A percentile compares a stretch with the other conserved stretches of the same genome.
phyloP scores from a whole-genome alignment of 2,113 vertebrate genomes.

The Calyptomena viridis region DNA sequence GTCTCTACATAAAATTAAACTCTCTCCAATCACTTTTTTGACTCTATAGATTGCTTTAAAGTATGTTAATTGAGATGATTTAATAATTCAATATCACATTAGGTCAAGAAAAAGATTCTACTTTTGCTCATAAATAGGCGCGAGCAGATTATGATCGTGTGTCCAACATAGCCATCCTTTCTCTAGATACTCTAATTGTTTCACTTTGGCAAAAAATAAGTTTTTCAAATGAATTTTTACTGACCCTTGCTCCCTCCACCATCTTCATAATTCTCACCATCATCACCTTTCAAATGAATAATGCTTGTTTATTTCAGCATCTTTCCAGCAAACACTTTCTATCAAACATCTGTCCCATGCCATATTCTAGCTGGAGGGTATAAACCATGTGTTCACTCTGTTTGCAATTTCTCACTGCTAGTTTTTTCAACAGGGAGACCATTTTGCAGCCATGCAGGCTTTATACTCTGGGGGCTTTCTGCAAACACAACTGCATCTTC shows the following conservation, averaged over 20 bases:
- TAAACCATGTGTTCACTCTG: background rate
- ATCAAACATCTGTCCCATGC: background rate
- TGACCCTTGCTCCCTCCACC: background rate
- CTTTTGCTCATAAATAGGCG: conserved; percentile 33
- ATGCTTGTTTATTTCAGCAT: conserved; percentile 6
- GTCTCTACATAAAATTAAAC: background rate
- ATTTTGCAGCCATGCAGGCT: background rate
- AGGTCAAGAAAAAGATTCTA: conserved; percentile 42
- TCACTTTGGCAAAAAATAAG: conserved; percentile 43
- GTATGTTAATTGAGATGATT: conserved; percentile 3
- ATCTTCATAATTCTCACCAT: conserved; percentile 3
- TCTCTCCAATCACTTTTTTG: background rate
- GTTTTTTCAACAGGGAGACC: background rate
- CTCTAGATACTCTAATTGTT: conserved; percentile 54
- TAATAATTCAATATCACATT: conserved; percentile 50
- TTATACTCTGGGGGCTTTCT: background rate
- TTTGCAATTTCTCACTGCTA: background rate
- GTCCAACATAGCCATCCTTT: background rate
- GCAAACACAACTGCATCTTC: background rate
- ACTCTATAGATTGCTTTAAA: conserved; percentile 36
- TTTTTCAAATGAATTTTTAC: conserved; percentile 56
- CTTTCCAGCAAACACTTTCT: background rate
- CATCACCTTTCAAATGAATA: background rate
- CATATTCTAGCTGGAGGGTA: background rate
- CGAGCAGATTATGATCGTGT: background rate